Conservation (phyloP, 1,140 invertebrate genomes). For the Lasioglossum albipes region DNA sequence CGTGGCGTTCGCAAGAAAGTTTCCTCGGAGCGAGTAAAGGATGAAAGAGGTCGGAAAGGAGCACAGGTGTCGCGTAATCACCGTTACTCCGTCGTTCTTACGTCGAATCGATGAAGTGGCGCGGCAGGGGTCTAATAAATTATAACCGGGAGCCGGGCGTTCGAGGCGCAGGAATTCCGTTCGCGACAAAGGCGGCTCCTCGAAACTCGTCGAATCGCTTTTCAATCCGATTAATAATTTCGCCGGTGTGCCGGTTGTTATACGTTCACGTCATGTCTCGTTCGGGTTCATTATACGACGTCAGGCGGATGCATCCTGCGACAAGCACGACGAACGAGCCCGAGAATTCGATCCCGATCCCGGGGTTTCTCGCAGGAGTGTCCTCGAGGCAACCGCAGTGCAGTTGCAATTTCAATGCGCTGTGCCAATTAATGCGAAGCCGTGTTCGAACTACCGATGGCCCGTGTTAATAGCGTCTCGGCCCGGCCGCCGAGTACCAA, state of each 20-base stretch:
- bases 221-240: constrained; percentile 38
- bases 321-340: not conserved
- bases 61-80: constrained; percentile 5
- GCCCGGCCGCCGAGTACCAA: constrained; percentile 15
- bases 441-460: constrained; percentile 31
- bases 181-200: not conserved
- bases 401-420: constrained; percentile 45
- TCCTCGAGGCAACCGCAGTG: constrained; percentile 36
- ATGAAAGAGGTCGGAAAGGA: constrained; percentile 13
- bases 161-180: not conserved
- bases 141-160: not conserved
- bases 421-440: constrained; percentile 38
- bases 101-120: constrained; percentile 14
- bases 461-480: constrained; percentile 30
- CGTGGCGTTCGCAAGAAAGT: too few species aligned
- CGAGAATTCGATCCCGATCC: not conserved
- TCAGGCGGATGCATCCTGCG: constrained; percentile 1
- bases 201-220: constrained; percentile 15
- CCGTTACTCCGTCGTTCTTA: not conserved
- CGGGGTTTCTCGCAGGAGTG: not conserved
- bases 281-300: constrained; percentile 17
- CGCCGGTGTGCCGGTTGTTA: not conserved
- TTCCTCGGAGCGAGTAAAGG: too few species aligned
- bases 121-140: constrained; percentile 6
- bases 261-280: not conserved